phyloP scores from a whole-genome alignment of 2,113 vertebrate genomes.

The Saccopteryx bilineata region DNA sequence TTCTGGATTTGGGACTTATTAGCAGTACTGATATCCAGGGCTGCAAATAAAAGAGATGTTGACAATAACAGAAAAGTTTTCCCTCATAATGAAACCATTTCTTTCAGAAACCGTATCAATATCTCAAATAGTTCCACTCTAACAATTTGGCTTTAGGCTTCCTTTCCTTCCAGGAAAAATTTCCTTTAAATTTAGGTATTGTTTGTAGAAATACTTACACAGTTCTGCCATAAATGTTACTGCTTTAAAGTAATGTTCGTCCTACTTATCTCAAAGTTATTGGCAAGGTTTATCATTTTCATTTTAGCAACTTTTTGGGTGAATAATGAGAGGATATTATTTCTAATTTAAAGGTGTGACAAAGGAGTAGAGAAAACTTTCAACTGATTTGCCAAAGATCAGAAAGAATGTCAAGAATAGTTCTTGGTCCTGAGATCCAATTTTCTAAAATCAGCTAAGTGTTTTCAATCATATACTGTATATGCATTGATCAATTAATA shows the following conservation, averaged over 20 bases:
- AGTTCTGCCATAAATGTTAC: no score
- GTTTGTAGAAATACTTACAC: slow-evolving; percentile 20
- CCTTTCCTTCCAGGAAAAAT: neutral
- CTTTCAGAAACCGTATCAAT: neutral
- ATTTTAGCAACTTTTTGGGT: neutral
- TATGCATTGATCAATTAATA: neutral
- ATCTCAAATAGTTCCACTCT: neutral
- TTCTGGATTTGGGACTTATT: neutral
- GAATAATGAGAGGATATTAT: neutral
- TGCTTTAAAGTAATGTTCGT: neutral
- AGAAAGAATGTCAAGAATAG: neutral
- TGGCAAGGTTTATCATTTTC: slow-evolving; percentile 13
- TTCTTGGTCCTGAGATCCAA: neutral
- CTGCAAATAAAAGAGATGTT: neutral
- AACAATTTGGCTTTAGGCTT: neutral
- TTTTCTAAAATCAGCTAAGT: slow-evolving; percentile 1
- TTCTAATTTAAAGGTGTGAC: neutral
- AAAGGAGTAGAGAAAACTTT: neutral
- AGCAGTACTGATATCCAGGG: neutral
- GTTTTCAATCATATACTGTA: neutral
- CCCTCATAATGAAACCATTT: neutral
- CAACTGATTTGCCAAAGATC: slow-evolving; percentile 48
- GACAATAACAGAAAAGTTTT: neutral
- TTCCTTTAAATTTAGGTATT: neutral
- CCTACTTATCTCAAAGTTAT: neutral